phyloP scores from a whole-genome alignment of 2,797 vertebrate genomes.

The Pelobates cultripes region DNA sequence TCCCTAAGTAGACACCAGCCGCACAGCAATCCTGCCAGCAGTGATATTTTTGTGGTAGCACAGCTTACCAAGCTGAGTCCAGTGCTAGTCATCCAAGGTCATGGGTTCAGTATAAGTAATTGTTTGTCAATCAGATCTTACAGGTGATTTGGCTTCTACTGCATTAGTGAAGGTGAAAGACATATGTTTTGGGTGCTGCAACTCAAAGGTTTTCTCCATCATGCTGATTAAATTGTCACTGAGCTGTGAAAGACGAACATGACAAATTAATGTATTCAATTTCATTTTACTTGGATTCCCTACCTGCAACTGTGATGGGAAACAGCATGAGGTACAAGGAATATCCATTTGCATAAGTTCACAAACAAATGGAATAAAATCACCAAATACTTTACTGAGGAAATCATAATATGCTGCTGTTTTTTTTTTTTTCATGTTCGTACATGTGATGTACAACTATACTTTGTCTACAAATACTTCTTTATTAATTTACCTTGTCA shows the following conservation, averaged over 20 bases:
- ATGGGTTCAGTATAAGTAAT: not conserved
- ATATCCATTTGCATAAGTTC: conserved; percentile 54
- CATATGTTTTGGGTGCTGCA: conserved; percentile 30
- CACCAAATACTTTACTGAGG: conserved; percentile 14
- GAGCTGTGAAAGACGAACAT: conserved; percentile 45
- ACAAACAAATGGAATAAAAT: conserved; percentile 35
- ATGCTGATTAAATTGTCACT: not conserved
- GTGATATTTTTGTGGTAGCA: too few species aligned
- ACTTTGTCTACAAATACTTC: not conserved
- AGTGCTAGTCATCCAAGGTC: not conserved
- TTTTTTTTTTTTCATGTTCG: not conserved
- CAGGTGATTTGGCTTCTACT: conserved; percentile 2
- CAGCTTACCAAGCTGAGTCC: too few species aligned
- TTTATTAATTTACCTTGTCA: too few species aligned
- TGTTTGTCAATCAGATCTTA: not conserved
- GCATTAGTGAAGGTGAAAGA: conserved; percentile 19
- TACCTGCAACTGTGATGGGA: conserved; percentile 54
- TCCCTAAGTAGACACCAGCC: too few species aligned
- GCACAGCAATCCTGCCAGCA: too few species aligned
- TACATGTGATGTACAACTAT: not conserved
- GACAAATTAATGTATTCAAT: conserved; percentile 41
- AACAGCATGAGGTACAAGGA: conserved; percentile 53
- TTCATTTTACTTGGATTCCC: conserved; percentile 49
- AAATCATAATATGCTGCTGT: conserved; percentile 3
- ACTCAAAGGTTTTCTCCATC: conserved; percentile 22